Conservation (phyloP, 2,888 invertebrate genomes). For the Ectemnius cavifrons region DNA sequence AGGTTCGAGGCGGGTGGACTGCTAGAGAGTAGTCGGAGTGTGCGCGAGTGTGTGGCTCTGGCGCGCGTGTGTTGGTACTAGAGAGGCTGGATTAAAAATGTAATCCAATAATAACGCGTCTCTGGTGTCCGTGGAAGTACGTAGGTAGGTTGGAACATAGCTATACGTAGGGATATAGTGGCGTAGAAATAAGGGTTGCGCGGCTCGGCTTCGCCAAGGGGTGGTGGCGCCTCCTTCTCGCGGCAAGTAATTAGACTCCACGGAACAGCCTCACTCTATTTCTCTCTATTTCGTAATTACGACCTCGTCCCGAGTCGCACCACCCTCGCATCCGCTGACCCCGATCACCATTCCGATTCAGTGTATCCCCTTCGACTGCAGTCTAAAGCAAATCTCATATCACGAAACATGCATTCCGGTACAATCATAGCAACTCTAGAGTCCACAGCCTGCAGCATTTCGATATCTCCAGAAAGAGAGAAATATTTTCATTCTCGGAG, state of each 20-base stretch:
- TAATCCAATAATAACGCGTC: constrained; percentile 78
- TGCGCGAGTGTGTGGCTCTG: too few relatives aligned
- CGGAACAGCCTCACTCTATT: constrained; percentile 39
- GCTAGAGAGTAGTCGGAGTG: constrained; percentile 51
- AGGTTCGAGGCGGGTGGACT: constrained; percentile 53
- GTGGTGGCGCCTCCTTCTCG: constrained; percentile 38
- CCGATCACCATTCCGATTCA: background rate
- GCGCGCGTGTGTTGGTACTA: constrained; percentile 45
- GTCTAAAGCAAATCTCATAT: too few relatives aligned
- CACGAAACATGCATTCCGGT: too few relatives aligned
- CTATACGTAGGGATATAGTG: constrained; percentile 55
- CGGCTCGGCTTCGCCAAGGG: constrained; percentile 26
- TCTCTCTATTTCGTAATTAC: constrained; percentile 15
- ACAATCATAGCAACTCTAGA: too few relatives aligned
- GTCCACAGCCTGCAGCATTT: too few relatives aligned
- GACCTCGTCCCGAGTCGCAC: background rate
- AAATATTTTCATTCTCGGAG: too few relatives aligned
- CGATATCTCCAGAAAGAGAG: too few relatives aligned
- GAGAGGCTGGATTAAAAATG: constrained; percentile 78
- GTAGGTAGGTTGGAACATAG: constrained; percentile 57
- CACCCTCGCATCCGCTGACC: background rate
- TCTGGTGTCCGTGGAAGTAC: constrained; percentile 74
- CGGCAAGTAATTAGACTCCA: constrained; percentile 52
- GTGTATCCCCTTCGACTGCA: background rate
- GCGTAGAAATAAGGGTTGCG: constrained; percentile 60